Base-by-base conservation (phyloP, 2,113 vertebrate species). In the Tachysurus vachellii region DNA sequence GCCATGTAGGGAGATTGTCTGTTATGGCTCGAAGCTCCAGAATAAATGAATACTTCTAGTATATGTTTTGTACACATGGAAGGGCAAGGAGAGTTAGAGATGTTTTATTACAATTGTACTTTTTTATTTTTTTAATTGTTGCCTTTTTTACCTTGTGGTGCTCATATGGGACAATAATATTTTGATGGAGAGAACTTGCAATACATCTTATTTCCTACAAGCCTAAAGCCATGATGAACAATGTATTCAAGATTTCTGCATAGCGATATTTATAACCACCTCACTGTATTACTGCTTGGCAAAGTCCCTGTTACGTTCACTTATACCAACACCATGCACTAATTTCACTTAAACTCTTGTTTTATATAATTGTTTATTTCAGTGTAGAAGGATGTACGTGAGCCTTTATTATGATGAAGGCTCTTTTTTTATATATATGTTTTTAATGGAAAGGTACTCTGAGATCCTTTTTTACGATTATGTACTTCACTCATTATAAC, bases 351-450 rank as follows among this genome's bases (percentile, higher is more conserved):
- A 93, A 93, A 90, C 84, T 90, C 89, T 88, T 89, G 91, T 80
- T 91, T 90, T 89, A 88, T 93, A 88, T 87, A 66, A 68, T 64
- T 28, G 47, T 53, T 77, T 77, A 90, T 93, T 89, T 88, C 91
- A 88, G 90, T 91, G 89, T 94, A 94, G 94, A 94, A 93, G 92
- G 92, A 94, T 88, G 82, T 91, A 59, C 92, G 93, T 93, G 93
- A 93, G 88, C 93, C 94, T 94, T 92, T 94, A 93, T 96, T 95
- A 94, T 93, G 88, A 91, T 88, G 89, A 94, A 94, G 95, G 93
- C 93, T 94, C 61, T 91, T 92, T 93, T 86, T 90, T 86, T 50
- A 75, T 86, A 85, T 62, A 64, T 86, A 26, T 90, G 89, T 92
- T 91, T 92, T 85, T 92, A 90, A 91, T 91, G 91, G 86, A 90